phyloP scores from a whole-genome alignment of 2,797 vertebrate genomes.

The Apogon talboti region DNA sequence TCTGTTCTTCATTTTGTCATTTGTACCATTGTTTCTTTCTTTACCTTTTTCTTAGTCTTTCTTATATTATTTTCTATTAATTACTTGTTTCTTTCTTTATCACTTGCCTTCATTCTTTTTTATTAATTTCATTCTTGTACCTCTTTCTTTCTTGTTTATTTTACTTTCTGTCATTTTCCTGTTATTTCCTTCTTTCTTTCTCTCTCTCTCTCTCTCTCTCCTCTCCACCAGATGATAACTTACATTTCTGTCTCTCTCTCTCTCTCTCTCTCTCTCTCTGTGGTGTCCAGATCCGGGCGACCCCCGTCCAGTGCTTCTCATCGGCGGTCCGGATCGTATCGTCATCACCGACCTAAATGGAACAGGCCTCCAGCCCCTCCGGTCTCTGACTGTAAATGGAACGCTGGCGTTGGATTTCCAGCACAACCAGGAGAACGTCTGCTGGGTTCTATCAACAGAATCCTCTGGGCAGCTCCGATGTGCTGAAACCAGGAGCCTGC shows the following conservation, averaged over 20 bases:
- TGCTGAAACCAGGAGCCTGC: constrained; percentile 84
- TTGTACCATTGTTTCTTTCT: too few relatives aligned
- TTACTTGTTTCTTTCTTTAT: too few relatives aligned
- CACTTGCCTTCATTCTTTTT: too few relatives aligned
- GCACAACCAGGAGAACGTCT: constrained; percentile 87
- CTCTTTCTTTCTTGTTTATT: too few relatives aligned
- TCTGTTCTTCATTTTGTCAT: too few relatives aligned
- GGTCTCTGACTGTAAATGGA: constrained; percentile 85
- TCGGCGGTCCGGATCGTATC: constrained; percentile 87
- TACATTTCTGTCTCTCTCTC: too few relatives aligned
- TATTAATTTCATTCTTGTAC: too few relatives aligned
- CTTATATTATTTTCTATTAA: too few relatives aligned
- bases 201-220: neutral
- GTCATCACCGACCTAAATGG: constrained; percentile 89
- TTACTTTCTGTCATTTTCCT: too few relatives aligned
- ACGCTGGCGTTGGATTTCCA: constrained; percentile 90
- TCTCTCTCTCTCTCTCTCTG: constrained; percentile 24
- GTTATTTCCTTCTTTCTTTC: too few relatives aligned
- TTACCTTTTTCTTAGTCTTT: too few relatives aligned
- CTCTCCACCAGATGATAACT: too few relatives aligned
- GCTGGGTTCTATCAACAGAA: constrained; percentile 90
- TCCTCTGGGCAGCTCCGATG: constrained; percentile 90
- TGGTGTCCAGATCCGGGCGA: constrained; percentile 87
- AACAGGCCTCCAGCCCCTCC: constrained; percentile 82
- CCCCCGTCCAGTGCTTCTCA: constrained; percentile 87